A percentile compares a stretch with the other conserved stretches of the same genome.
These are phyloP conservation scores for Trididemnum miniatum DNA, from an alignment of 23 tunicate genomes.

Conservation along the genomic window DNA sequence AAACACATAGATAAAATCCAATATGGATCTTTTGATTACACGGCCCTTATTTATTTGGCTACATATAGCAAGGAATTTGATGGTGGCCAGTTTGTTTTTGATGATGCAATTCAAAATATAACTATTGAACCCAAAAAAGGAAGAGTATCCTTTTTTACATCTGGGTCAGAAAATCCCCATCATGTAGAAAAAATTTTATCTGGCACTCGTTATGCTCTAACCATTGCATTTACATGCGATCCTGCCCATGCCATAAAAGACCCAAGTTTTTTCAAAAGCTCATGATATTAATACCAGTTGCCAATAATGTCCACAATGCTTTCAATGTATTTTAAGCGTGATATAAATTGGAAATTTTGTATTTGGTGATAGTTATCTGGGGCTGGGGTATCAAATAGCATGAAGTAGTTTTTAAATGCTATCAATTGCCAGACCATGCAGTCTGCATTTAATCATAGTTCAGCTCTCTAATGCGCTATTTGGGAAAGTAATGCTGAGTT, in stretches of 20 bases:
- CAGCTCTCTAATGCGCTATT: no score
- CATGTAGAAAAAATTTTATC: slow-evolving; percentile 78
- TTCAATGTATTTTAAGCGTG: no score
- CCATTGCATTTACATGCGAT: slow-evolving; percentile 91
- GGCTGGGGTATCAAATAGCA: no score
- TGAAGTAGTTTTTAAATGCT: no score
- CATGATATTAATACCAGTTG: no score
- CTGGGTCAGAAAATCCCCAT: slow-evolving; percentile 97
- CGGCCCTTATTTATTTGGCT: slow-evolving; percentile 80
- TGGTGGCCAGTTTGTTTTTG: slow-evolving; percentile 94
- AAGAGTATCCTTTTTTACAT: slow-evolving; percentile 85
- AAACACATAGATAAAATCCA: slow-evolving; percentile 90
- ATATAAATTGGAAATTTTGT: no score
- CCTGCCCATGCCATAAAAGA: slow-evolving; percentile 65
- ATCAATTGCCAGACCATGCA: no score
- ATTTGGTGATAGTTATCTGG: no score
- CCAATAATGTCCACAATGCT: no score
- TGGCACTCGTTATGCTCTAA: slow-evolving; percentile 80
- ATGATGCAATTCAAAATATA: slow-evolving; percentile 21
- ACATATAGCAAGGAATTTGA: slow-evolving; percentile 64
- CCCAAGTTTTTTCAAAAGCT: slow-evolving; percentile 36
- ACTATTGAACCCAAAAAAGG: slow-evolving; percentile 84
- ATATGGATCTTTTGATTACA: slow-evolving; percentile 95
- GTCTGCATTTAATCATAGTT: no score
- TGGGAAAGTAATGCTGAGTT: no score